Evolutionary conservation across 2,113 vertebrate species (phyloP).

Genomic region (Thermophis baileyi): DNA sequence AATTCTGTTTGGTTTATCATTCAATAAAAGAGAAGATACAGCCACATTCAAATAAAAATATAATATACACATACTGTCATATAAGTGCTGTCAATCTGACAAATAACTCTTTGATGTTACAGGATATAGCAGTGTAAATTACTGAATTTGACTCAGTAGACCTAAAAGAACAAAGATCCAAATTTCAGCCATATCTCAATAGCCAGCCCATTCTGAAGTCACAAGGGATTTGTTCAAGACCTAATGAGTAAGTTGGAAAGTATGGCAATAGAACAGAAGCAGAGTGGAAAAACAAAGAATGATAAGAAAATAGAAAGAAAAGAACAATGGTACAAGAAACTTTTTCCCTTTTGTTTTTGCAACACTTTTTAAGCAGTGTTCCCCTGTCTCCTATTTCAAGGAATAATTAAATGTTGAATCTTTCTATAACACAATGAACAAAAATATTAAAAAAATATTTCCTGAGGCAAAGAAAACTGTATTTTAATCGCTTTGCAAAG

Average conservation of each 20-base stretch:
- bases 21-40: not conserved
- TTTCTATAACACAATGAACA: not conserved
- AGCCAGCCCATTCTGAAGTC: not conserved
- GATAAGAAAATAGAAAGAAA: not conserved
- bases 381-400: not conserved
- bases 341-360: not conserved
- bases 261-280: not conserved
- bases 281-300: not conserved
- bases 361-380: not conserved
- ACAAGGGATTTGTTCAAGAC: not conserved
- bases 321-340: not conserved
- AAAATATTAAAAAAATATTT: not conserved
- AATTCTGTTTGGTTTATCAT: not conserved
- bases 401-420: not conserved
- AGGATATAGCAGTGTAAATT: not conserved
- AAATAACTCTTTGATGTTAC: not conserved
- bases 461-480: not conserved
- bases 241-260: not conserved
- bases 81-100: not conserved
- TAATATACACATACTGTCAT: not conserved
- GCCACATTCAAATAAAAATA: not conserved
- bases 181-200: not conserved
- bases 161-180: not conserved
- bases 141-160: not conserved
- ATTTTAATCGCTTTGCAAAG: not conserved